Base-by-base conservation (phyloP, 2,888 invertebrate species). In the Micoletzkya japonica region DNA sequence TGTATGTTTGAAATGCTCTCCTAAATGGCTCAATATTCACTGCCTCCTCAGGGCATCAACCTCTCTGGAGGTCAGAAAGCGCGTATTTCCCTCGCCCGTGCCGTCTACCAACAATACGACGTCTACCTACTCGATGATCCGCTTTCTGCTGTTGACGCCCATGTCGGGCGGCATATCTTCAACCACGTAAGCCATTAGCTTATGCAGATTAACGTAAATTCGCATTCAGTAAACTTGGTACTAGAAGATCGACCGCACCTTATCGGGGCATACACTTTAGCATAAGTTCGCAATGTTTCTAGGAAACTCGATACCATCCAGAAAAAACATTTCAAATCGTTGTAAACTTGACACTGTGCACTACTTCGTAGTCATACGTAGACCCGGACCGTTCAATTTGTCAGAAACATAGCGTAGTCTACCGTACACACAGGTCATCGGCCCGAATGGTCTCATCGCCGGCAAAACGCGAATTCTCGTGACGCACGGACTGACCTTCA, bases 81-180 rank as follows among this genome's bases (percentile, higher is more conserved):
- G 1, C 89, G 97, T 76, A 90, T 90, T 6, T 85, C 88, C 2
- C 81, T 89, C 50, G 89, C 89, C 2, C 82, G 89, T 74, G 88
- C 89, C 26, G 85, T 88, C 39, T 97, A 96, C 86, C 95, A 63
- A 20, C 63, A 63, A 36, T 44, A 63, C 20, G 63, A 63, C 34
- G 95, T 66, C 30, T 97, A 94, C 87, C 91, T 95, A 83, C 88
- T 98, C 81, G 97, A 98, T 86, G 97, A 98, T 89, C 97, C 97
- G 1, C 85, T 90, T 61, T 93, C 93, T 85, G 96, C 96, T 4
- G 96, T 97, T 0, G 97, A 97, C 87, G 91, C 94, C 44, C 96
- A 97, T 86, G 96, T 97, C 57, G 96, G 96, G n/a, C 94, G 94
- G 87, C 95, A 96, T 86, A 94, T 97, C 83, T 97, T 97, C 57